Evolutionary conservation across 2,797 vertebrate species (phyloP).

Genomic region (Sciaenops ocellatus): DNA sequence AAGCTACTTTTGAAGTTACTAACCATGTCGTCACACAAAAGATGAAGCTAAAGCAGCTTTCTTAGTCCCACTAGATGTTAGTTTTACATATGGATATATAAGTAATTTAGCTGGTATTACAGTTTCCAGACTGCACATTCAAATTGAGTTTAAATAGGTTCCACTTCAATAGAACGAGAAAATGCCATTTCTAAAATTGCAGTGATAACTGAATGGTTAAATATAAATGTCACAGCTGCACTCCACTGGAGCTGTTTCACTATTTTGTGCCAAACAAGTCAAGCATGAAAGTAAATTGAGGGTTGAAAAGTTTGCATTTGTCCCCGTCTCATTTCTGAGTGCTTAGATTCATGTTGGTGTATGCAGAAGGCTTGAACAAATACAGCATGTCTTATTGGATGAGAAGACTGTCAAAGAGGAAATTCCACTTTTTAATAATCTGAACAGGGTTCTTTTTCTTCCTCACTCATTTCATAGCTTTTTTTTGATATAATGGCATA

Average conservation of each 20-base stretch:
- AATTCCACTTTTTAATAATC: conserved; percentile 43
- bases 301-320: conserved; percentile 72
- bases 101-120: conserved; percentile 26
- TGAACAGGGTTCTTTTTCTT: conserved; percentile 54
- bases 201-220: conserved; percentile 71
- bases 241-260: conserved; percentile 58
- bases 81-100: conserved; percentile 44
- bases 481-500: conserved; percentile 42
- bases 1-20: conserved; percentile 19
- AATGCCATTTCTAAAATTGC: conserved; percentile 58
- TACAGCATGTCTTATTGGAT: conserved; percentile 68
- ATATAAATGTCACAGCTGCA: conserved; percentile 81
- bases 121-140: conserved; percentile 48
- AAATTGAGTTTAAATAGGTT: conserved; percentile 66
- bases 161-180: conserved; percentile 54
- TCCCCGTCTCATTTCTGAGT: conserved; percentile 53
- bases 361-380: conserved; percentile 53
- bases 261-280: conserved; percentile 64
- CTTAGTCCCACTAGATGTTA: conserved; percentile 43
- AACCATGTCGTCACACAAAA: conserved; percentile 61
- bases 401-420: conserved; percentile 46
- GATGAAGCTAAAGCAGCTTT: conserved; percentile 48
- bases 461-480: conserved; percentile 41
- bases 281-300: conserved; percentile 74
- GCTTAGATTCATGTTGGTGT: conserved; percentile 40